Base-by-base conservation (phyloP, 2,888 invertebrate species). In the Tinea trinotella region DNA sequence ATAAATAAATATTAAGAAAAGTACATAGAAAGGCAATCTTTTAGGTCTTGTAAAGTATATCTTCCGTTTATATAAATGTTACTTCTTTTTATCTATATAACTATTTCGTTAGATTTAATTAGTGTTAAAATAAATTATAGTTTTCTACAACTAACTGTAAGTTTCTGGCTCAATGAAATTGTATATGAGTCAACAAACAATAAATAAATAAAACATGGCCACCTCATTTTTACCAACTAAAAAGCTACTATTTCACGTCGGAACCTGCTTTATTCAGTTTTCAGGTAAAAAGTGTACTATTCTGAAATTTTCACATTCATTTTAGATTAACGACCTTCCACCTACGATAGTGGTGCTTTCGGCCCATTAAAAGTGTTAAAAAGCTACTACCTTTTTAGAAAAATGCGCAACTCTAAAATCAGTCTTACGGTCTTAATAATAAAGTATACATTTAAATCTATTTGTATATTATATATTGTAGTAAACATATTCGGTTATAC, bases 301-400 rank as follows among this genome's bases (percentile, higher is more conserved):
- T 50, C 24, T 24, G 50, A 50, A 24, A 24, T 50, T 48, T 50
- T 48, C 66, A 64, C 64, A 67, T 69, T 69, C 68, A 70, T 64
- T 63, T 64, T 65, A 70, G 69, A 74, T 74, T 74, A 75, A 75
- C 73, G 74, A 57, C 65, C 64, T 48, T 13, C 19, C 50, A 46
- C 46, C 64, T 54, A 57, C 71, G 71, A 71, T 73, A 74, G 74
- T 70, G 70, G 64, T 62, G 65, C 67, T 71, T 66, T 70, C 70
- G 66, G 70, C 58, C 74, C 74, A 76, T 76, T 76, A 71, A 72
- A 73, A 74, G 64, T 74, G 74, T 73, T 75, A 74, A 74, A 75
- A 73, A 74, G 70, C 69, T 65, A 67, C 61, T 30, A 30, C 30
- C 62, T 13, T 17, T 17, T 17, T 40, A 40, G 15, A 9, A 17